Evolutionary conservation across 1,140 invertebrate species (phyloP).

Genomic region (Drosophila malerkotliana): DNA sequence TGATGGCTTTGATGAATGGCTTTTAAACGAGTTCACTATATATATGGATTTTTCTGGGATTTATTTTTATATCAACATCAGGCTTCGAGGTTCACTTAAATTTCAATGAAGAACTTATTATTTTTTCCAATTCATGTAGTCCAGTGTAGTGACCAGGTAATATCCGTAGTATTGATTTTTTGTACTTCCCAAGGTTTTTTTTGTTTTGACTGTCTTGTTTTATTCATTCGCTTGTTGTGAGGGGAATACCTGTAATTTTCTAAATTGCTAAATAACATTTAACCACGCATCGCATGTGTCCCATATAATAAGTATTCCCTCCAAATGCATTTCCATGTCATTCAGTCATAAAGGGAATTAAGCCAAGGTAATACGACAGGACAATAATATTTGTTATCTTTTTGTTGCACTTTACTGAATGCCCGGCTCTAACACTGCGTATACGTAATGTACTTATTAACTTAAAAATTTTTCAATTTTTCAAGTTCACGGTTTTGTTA

Average conservation of each 20-base stretch:
- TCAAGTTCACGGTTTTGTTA: slow-evolving; percentile 12
- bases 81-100: background rate
- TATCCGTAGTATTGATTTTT: slow-evolving; percentile 29
- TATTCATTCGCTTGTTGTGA: slow-evolving; percentile 1
- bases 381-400: slow-evolving; percentile 16
- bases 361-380: slow-evolving; percentile 14
- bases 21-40: background rate
- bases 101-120: background rate
- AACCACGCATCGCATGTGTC: slow-evolving; percentile 7
- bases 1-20: slow-evolving; percentile 8
- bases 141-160: background rate
- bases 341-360: slow-evolving; percentile 39
- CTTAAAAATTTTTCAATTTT: background rate
- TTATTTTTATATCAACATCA: background rate
- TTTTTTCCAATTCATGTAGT: background rate
- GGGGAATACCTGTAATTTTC: slow-evolving; percentile 50
- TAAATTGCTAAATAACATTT: slow-evolving; percentile 37
- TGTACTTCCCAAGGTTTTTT: background rate
- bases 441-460: slow-evolving; percentile 23
- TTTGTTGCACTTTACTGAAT: slow-evolving; percentile 18
- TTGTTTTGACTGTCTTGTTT: slow-evolving; percentile 7
- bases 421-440: slow-evolving; percentile 18
- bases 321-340: slow-evolving; percentile 47
- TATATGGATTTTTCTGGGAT: background rate
- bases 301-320: slow-evolving; percentile 48